Percentiles rank a stretch among this genome's conserved stretches.
Conservation (phyloP, 2,113 vertebrate genomes). For the Prinia subflava region DNA sequence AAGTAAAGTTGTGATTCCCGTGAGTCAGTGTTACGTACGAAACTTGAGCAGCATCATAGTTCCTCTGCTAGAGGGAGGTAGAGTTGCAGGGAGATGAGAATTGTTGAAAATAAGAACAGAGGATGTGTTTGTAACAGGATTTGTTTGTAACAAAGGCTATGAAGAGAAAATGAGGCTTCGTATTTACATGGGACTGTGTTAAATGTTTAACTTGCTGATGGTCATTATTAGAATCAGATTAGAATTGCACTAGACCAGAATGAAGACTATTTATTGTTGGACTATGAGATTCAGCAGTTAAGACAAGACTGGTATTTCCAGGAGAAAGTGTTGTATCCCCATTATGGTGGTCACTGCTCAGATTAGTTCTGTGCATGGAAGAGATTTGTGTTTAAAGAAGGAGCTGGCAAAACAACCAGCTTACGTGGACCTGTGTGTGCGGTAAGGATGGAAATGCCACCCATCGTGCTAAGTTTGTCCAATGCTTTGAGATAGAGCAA, state of each 20-base stretch:
- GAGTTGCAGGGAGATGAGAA: not conserved
- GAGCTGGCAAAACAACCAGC: not conserved
- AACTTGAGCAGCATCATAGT: not conserved
- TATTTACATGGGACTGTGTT: not conserved
- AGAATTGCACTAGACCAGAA: not conserved
- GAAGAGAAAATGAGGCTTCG: not conserved
- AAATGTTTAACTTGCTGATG: not conserved
- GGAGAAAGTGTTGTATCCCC: not conserved
- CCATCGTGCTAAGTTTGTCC: not conserved
- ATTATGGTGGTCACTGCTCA: not conserved
- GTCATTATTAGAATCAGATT: not conserved
- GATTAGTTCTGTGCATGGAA: not conserved
- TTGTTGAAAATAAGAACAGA: not conserved
- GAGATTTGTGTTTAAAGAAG: not conserved
- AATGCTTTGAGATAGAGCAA: not conserved
- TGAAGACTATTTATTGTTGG: not conserved
- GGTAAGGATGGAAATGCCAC: not conserved
- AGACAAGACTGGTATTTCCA: not conserved
- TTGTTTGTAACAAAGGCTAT: not conserved
- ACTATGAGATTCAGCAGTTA: not conserved
- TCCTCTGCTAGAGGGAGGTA: not conserved
- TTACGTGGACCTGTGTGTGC: not conserved
- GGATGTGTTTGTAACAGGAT: no score
- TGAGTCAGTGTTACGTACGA: fast-evolving
- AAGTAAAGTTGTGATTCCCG: not conserved